These are phyloP conservation scores for Caiman crocodilus DNA, from an alignment of 2,797 vertebrate genomes.

Conservation along the genomic window DNA sequence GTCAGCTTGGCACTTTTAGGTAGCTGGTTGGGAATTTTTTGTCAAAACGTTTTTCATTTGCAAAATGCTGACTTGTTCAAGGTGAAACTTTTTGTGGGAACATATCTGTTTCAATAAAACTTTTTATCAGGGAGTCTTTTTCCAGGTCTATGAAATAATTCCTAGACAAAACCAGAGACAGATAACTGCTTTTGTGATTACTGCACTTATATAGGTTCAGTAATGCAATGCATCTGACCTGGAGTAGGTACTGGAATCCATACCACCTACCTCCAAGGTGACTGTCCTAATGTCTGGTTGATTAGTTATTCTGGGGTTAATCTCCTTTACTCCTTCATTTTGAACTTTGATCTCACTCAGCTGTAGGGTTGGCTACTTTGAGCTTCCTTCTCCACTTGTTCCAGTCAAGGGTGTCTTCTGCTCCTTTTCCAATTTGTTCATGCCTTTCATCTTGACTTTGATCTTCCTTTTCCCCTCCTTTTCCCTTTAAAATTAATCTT, in stretches of 20 bases:
- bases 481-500: too few species aligned
- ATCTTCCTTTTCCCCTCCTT: too few species aligned
- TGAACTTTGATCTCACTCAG: neutral
- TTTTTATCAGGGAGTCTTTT: neutral
- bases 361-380: too few species aligned
- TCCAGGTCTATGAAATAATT: neutral
- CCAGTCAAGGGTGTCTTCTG: too few species aligned
- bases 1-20: neutral
- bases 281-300: neutral
- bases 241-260: neutral
- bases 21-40: constrained; percentile 3
- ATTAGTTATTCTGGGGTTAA: accelerated
- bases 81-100: neutral
- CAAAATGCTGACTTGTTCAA: neutral
- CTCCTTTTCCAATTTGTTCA: too few species aligned
- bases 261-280: neutral
- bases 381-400: too few species aligned
- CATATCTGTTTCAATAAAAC: neutral
- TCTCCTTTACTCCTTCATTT: neutral
- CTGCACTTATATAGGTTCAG: neutral
- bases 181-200: neutral
- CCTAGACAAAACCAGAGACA: neutral
- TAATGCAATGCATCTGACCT: neutral
- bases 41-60: constrained; percentile 14
- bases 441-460: too few species aligned